phyloP scores from a whole-genome alignment of 2,888 invertebrate species.

The Polyploca ridens region DNA sequence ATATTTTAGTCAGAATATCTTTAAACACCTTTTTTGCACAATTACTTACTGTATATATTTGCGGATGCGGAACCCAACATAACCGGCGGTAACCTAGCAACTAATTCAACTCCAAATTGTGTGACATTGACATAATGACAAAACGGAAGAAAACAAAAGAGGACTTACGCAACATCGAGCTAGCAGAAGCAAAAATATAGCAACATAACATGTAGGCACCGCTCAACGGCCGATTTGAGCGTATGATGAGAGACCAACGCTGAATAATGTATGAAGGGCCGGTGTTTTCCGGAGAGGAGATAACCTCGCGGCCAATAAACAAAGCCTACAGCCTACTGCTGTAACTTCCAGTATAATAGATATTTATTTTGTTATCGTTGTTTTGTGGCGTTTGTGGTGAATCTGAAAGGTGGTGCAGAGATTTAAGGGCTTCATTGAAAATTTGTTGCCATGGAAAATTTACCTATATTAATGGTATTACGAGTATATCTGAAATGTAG shows the following conservation, averaged over 20 bases:
- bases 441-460: neutral
- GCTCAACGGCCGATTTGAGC: slow-evolving; percentile 44
- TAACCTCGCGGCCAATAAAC: slow-evolving; percentile 39
- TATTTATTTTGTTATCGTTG: slow-evolving; percentile 23
- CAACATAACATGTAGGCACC: slow-evolving; percentile 39
- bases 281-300: slow-evolving; percentile 33
- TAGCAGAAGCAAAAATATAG: slow-evolving; percentile 37
- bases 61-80: too few relatives aligned
- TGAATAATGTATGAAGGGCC: slow-evolving; percentile 64
- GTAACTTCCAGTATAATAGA: slow-evolving; percentile 24
- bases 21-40: too few relatives aligned
- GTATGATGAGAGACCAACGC: slow-evolving; percentile 53
- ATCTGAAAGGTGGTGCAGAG: slow-evolving; percentile 2
- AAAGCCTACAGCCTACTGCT: slow-evolving; percentile 32
- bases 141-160: slow-evolving; percentile 8
- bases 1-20: too few relatives aligned
- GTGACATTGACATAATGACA: slow-evolving; percentile 1
- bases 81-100: too few relatives aligned
- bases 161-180: neutral
- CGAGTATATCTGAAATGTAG: too few relatives aligned
- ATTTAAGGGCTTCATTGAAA: slow-evolving; percentile 8
- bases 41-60: too few relatives aligned
- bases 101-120: neutral
- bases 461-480: too few relatives aligned
- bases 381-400: slow-evolving; percentile 4